Evolutionary conservation across 2,888 invertebrate species (phyloP).

Genomic region (Xiphydria camelus): DNA sequence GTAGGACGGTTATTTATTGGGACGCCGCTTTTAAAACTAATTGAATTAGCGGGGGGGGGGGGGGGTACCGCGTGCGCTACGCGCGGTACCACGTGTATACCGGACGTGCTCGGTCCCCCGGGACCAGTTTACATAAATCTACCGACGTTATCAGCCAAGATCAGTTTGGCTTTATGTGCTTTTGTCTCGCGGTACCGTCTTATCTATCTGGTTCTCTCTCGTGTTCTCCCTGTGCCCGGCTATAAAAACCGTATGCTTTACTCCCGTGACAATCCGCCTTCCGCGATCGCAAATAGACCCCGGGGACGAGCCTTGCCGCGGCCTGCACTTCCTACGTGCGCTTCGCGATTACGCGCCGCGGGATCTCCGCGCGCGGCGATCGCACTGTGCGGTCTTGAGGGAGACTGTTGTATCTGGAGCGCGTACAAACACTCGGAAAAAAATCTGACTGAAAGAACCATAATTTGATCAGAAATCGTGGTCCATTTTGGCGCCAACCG

Average conservation of each 20-base stretch:
- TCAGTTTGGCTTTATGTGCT: slow-evolving; percentile 23
- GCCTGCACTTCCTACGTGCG: too few species aligned
- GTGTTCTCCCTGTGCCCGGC: slow-evolving; percentile 13
- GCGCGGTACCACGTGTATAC: not conserved
- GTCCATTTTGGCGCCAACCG: too few species aligned
- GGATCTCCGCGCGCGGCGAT: slow-evolving; percentile 1
- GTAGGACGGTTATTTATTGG: slow-evolving; percentile 21
- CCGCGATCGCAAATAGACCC: not conserved
- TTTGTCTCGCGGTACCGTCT: slow-evolving; percentile 25
- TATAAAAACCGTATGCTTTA: not conserved
- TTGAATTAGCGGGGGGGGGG: slow-evolving; percentile 19
- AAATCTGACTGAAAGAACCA: too few species aligned
- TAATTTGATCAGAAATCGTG: too few species aligned
- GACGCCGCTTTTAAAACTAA: slow-evolving; percentile 22
- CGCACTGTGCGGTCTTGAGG: too few species aligned
- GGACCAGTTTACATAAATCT: slow-evolving; percentile 31
- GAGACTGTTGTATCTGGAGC: too few species aligned
- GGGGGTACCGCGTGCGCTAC: not conserved
- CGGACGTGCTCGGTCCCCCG: slow-evolving; percentile 3
- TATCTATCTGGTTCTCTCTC: slow-evolving; percentile 29
- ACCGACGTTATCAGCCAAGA: slow-evolving; percentile 22
- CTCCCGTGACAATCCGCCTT: not conserved
- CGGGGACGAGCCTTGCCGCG: too few species aligned
- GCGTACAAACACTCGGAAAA: too few species aligned
- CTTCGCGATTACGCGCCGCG: too few species aligned